A percentile compares a stretch with the other conserved stretches of the same genome.
These are phyloP conservation scores for Diadema setosum DNA, from an alignment of 35 echinoderm and acorn worm genomes.

Conservation along the genomic window DNA sequence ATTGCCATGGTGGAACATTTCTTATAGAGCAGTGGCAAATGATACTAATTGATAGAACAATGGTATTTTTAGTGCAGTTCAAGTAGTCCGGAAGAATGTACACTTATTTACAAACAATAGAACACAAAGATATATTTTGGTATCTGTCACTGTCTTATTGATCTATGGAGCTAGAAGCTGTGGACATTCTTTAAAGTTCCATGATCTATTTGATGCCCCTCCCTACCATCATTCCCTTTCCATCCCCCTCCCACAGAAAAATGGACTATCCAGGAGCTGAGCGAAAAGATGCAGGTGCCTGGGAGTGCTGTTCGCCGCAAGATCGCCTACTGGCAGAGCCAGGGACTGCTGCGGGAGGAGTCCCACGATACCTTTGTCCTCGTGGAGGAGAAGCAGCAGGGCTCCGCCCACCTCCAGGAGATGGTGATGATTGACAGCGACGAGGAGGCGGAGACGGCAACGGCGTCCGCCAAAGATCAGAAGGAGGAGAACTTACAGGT, in stretches of 20 bases:
- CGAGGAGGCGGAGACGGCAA: slow-evolving; percentile 82
- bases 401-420: slow-evolving; percentile 39
- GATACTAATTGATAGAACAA: too few species aligned
- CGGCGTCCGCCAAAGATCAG: slow-evolving; percentile 72
- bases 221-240: too few species aligned
- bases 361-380: slow-evolving; percentile 80
- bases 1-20: too few species aligned
- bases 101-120: too few species aligned
- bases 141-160: too few species aligned
- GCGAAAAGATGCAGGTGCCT: slow-evolving; percentile 88
- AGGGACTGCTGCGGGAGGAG: slow-evolving; percentile 84
- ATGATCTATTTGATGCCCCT: too few species aligned
- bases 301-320: slow-evolving; percentile 76
- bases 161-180: too few species aligned
- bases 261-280: slow-evolving; percentile 94
- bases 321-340: slow-evolving; percentile 99
- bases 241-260: slow-evolving; percentile 24
- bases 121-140: too few species aligned
- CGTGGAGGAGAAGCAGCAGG: slow-evolving; percentile 68
- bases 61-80: too few species aligned
- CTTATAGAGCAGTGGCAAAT: too few species aligned
- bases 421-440: slow-evolving; percentile 85
- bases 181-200: too few species aligned
- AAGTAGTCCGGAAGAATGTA: too few species aligned
- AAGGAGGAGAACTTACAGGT: slow-evolving; percentile 80